Base-by-base conservation (phyloP, 2,113 vertebrate species). In the Gila orcuttii region DNA sequence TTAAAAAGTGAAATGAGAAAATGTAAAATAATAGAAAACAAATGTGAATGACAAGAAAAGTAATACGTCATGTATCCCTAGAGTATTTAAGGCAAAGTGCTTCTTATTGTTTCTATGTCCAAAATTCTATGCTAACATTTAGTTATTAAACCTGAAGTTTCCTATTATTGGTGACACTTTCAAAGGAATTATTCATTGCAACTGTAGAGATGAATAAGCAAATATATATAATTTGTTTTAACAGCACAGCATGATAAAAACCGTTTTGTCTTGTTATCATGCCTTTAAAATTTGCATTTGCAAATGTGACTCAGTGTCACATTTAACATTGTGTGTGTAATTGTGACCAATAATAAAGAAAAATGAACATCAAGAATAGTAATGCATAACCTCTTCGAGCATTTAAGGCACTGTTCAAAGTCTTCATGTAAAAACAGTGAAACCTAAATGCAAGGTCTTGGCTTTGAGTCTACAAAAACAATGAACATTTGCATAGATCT, bases 261-360 rank as follows among this genome's bases (percentile, higher is more conserved):
- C 15, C 17, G 1, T 25, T 11, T 75, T 64, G n/a, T 4, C 60
- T 28, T 28, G n/a, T 75, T 47, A 8, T 28, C 23, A 17, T 28
- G 42, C 23, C 23, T 75, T 75, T 75, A 75, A 8, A 47, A 50
- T 75, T 50, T 75, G 13, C 73, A 50, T 75, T 75, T 25, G 42
- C 5, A 74, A 25, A 74, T 74, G 23, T 45, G 39, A 45, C 31
- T 71, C 13, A 11, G 68, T 23, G 33, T 69, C 1, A 21, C 33
- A 69, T 69, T 71, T 71, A 36, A 11, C 68, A 39, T 23, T 17
- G 5, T 2, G 9, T 71, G 36, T 69, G 19, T 8, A 57, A 57
- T 23, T 23, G 19, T 57, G 55, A 10, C 4, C 36, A 71, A 39
- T 39, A 42, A 39, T 11, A 71, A 36, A 39, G 8, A 39, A 39